Evolutionary conservation across 1,140 invertebrate genomes (phyloP), one percentile per base, ranked within the genome.

Genomic region (Metaphire vulgaris): DNA sequence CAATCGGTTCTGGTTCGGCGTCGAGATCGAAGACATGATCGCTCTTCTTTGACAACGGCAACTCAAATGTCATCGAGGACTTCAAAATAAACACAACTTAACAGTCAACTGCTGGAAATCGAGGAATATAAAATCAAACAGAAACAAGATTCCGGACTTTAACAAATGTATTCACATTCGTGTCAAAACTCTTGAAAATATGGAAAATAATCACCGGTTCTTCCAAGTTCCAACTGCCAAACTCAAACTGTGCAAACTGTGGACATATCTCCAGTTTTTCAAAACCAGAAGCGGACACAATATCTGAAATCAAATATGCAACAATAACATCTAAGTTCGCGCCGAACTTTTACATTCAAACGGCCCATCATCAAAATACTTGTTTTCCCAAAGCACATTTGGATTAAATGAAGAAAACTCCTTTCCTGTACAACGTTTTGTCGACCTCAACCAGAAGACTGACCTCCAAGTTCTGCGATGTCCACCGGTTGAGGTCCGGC

Each of bases 1-100:
- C 81, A 64, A 83, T 81, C n/a, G 82, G 81, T 74, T 84, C 85
- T 2, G 82, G 79, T 75, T 86, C 83, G 75, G 86, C 85, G 75
- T 86, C 81, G 16, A 86, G 81, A 80, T 88, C 86, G 84, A 88
- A 88, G 1, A 82, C 84, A 80, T 85, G 83, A 1, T 81, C 80
- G 32, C 81, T 77, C 64, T 76, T 75, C 41, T 79, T 77, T 21
- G 33, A 29, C 34, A 14, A 33, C 32, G 30, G 28, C 70, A 72
- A 21, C 6, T n/a, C 32, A 26, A 32, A 72, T 34, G 41, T 33
- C 41, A 72, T 14, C 28, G 70, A 72, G 28, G 32, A 32, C 70
- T 72, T 2, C 70, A 69, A 65, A 65, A 65, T 65, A 65, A 65
- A 15, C 64, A 65, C 64, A 65, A 65, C 64, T 15, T 65, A 65